A percentile compares a stretch with the other conserved stretches of the same genome.
phyloP scores from a whole-genome alignment of 2,888 invertebrate genomes.

The Sisyra terminalis region DNA sequence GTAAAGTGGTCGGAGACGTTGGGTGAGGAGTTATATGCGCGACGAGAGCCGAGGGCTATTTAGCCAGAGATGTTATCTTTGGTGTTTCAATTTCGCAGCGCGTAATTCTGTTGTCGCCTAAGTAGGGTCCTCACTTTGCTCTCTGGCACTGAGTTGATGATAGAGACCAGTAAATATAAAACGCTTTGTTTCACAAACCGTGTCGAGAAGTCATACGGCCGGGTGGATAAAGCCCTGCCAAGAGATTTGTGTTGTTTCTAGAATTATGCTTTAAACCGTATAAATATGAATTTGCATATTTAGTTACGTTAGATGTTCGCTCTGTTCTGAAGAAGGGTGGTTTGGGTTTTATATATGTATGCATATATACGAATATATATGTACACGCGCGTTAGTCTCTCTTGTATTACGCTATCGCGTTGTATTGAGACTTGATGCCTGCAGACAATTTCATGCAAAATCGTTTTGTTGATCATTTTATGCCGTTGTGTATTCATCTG shows the following conservation, averaged over 20 bases:
- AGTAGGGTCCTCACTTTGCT: conserved; percentile 6
- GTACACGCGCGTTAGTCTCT: no score
- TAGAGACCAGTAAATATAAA: neutral
- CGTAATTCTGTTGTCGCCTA: conserved; percentile 9
- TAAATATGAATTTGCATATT: conserved; percentile 5
- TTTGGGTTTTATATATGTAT: no score
- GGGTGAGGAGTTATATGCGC: neutral
- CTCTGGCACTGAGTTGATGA: no score
- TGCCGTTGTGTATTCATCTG: no score
- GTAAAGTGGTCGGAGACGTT: neutral
- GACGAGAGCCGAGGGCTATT: conserved; percentile 7
- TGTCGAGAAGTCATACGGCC: conserved; percentile 6
- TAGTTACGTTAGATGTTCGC: neutral
- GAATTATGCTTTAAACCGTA: conserved; percentile 5
- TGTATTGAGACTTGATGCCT: no score
- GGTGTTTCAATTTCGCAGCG: conserved; percentile 10
- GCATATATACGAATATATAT: no score
- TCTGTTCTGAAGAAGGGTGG: no score
- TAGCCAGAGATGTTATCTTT: conserved; percentile 9
- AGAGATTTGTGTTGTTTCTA: conserved; percentile 6
- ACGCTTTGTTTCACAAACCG: conserved; percentile 2
- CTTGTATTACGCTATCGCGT: no score
- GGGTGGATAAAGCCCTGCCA: conserved; percentile 1
- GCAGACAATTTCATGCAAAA: no score
- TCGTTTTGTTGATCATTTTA: no score